Percentiles rank a stretch among this genome's conserved stretches.
Conservation (phyloP, 2,113 vertebrate genomes). For the Motacilla alba region DNA sequence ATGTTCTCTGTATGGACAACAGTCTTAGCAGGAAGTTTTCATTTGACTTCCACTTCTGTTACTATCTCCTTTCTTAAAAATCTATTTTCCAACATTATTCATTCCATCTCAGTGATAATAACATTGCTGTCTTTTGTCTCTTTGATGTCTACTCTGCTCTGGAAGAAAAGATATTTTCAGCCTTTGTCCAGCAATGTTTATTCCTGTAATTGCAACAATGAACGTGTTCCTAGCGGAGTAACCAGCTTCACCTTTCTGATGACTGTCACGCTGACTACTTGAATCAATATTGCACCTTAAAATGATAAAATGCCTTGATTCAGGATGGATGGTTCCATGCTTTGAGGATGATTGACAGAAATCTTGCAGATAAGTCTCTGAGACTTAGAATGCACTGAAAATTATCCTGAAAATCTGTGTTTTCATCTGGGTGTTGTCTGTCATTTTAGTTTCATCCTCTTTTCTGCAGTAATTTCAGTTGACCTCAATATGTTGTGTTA, state of each 20-base stretch:
- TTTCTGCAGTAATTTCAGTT: neutral
- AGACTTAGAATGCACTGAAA: neutral
- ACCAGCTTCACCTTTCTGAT: neutral
- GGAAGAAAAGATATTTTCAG: neutral
- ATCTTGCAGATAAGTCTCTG: neutral
- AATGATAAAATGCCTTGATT: neutral
- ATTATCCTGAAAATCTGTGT: neutral
- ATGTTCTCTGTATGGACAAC: neutral
- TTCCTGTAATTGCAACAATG: neutral
- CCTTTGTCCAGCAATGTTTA: neutral
- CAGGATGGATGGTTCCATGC: neutral
- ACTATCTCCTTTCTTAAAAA: neutral
- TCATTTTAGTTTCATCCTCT: neutral
- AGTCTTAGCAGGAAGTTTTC: neutral
- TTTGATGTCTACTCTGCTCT: neutral
- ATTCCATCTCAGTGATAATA: neutral
- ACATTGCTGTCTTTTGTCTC: neutral
- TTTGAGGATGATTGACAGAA: neutral
- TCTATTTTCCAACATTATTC: neutral
- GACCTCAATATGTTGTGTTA: neutral
- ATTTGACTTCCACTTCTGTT: rapidly evolving
- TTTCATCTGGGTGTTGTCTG: neutral
- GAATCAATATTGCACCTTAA: neutral
- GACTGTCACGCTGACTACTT: neutral
- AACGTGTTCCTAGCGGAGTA: neutral